Percentiles rank a stretch among this genome's conserved stretches.
phyloP scores from a whole-genome alignment of 2,888 invertebrate species.

The Venustoraphidia nigricollis region DNA sequence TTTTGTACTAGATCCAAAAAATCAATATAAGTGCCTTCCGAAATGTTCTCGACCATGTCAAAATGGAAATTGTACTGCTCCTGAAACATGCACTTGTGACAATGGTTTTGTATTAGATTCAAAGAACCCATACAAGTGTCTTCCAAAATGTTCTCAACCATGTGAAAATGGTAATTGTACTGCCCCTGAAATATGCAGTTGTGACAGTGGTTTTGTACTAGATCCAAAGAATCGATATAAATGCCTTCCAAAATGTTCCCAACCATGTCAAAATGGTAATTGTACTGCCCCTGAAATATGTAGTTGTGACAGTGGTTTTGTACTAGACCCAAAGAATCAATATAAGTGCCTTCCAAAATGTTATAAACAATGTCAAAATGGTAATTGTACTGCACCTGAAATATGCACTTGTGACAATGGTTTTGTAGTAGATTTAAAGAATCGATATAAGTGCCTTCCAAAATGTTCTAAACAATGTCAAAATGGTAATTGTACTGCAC shows the following conservation, averaged over 20 bases:
- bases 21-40: too few relatives aligned
- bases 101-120: too few relatives aligned
- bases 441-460: constrained; percentile 19
- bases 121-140: too few relatives aligned
- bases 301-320: constrained; percentile 19
- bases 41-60: too few relatives aligned
- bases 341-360: constrained; percentile 16
- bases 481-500: constrained; percentile 23
- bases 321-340: constrained; percentile 3
- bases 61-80: too few relatives aligned
- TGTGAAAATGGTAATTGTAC: not conserved
- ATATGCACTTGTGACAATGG: constrained; percentile 43
- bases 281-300: constrained; percentile 24
- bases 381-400: constrained; percentile 19
- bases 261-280: constrained; percentile 20
- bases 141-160: not conserved
- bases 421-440: constrained; percentile 5
- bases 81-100: too few relatives aligned
- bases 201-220: constrained; percentile 1
- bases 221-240: constrained; percentile 9
- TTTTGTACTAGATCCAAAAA: too few relatives aligned
- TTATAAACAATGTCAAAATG: constrained; percentile 6
- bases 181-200: constrained; percentile 3
- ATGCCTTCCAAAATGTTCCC: constrained; percentile 17
- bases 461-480: constrained; percentile 23